These are phyloP conservation scores for Catocala sponsa DNA, from an alignment of 2,888 invertebrate species.

Conservation along the genomic window DNA sequence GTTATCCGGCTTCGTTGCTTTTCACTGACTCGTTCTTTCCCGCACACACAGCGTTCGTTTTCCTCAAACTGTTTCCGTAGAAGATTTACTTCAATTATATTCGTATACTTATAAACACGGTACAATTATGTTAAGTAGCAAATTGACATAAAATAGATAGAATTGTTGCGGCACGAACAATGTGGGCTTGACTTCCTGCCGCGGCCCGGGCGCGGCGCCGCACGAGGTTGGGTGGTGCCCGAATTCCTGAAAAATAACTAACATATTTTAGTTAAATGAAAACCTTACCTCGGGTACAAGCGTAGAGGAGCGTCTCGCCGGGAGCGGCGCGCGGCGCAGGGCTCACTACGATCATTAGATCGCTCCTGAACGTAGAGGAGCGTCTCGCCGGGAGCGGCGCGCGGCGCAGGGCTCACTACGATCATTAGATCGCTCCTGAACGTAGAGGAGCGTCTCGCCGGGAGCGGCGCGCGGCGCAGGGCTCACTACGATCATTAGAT, in stretches of 20 bases:
- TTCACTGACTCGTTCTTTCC: slow-evolving; percentile 5
- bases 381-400: not conserved
- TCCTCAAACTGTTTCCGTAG: not conserved
- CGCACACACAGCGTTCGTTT: not conserved
- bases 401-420: not conserved
- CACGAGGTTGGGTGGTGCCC: no score
- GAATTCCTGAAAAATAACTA: not conserved
- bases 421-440: no score
- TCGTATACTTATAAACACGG: not conserved
- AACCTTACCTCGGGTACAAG: not conserved
- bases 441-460: not conserved
- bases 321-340: not conserved
- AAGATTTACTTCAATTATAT: not conserved
- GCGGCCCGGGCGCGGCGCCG: not conserved
- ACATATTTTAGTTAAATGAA: slow-evolving; percentile 7
- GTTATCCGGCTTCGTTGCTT: slow-evolving; percentile 9
- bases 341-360: not conserved
- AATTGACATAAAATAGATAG: not conserved
- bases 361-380: not conserved
- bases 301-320: not conserved
- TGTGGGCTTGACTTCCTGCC: not conserved
- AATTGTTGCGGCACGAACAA: not conserved
- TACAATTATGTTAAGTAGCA: not conserved
- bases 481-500: not conserved
- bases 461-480: not conserved